Conservation (phyloP, 2,113 vertebrate genomes). For the Tor tambroides region DNA sequence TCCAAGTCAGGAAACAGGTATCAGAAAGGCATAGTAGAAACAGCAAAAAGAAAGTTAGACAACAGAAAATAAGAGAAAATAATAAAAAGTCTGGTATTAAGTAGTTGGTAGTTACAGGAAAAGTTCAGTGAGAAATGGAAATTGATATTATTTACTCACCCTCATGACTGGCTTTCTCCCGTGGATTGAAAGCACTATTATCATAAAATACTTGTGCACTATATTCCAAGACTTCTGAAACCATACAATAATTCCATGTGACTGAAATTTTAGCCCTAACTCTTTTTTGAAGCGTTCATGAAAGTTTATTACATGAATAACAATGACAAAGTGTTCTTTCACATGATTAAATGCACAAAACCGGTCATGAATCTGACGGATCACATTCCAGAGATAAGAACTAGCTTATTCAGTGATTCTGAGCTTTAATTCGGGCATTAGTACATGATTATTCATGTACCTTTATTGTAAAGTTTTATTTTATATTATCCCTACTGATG, state of each 20-base stretch:
- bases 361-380: not conserved
- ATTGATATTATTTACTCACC: not conserved
- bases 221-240: not conserved
- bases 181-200: not conserved
- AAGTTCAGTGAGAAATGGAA: not conserved
- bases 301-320: not conserved
- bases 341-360: not conserved
- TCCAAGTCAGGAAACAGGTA: conserved; percentile 28
- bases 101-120: not conserved
- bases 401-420: not conserved
- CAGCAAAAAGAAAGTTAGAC: not conserved
- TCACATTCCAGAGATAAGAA: not conserved
- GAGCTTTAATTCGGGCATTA: too few relatives aligned
- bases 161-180: not conserved
- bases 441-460: too few relatives aligned
- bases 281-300: not conserved
- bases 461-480: not conserved
- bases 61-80: not conserved
- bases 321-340: not conserved
- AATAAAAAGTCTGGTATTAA: not conserved
- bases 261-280: not conserved
- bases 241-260: not conserved
- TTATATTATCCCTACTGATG: conserved; percentile 28
- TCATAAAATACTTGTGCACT: not conserved
- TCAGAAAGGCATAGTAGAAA: not conserved